Percentiles rank a stretch among this genome's conserved stretches.
Evolutionary conservation across 2,113 vertebrate genomes (phyloP).

Genomic region (Syngnathus typhle): DNA sequence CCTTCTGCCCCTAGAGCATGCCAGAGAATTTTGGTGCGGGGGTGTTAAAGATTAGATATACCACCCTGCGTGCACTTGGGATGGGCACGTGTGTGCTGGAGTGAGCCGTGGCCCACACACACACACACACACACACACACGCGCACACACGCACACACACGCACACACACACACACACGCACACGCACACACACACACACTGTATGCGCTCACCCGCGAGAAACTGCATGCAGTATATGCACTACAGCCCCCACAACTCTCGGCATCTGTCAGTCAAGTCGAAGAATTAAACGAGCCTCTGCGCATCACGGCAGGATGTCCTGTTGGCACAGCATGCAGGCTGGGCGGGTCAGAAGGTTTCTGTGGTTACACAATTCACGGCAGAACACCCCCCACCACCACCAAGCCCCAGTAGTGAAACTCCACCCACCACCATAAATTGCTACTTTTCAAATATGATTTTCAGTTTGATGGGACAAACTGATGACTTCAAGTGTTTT

Average conservation of each 20-base stretch:
- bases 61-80: constrained; percentile 52
- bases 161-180: constrained; percentile 4
- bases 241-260: constrained; percentile 22
- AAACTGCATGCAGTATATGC: constrained; percentile 9
- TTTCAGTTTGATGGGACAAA: no score
- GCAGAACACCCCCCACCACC: constrained; percentile 23
- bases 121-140: constrained; percentile 30
- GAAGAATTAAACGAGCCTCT: constrained; percentile 54
- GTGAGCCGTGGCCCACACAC: constrained; percentile 10
- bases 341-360: constrained; percentile 47
- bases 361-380: constrained; percentile 54
- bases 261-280: constrained; percentile 36
- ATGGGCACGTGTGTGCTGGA: constrained; percentile 31
- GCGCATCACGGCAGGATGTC: constrained; percentile 65
- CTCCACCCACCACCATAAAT: not conserved
- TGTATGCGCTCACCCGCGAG: constrained; percentile 11
- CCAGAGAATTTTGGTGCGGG: constrained; percentile 5
- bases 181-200: constrained; percentile 29
- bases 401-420: not conserved
- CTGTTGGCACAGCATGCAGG: constrained; percentile 51
- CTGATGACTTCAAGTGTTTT: no score
- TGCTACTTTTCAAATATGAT: no score
- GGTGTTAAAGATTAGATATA: constrained; percentile 61
- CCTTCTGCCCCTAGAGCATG: constrained; percentile 24
- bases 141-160: no score